A percentile compares a stretch with the other conserved stretches of the same genome.
Evolutionary conservation across 1,140 invertebrate genomes (phyloP).

Genomic region (Centruroides sculpturatus): DNA sequence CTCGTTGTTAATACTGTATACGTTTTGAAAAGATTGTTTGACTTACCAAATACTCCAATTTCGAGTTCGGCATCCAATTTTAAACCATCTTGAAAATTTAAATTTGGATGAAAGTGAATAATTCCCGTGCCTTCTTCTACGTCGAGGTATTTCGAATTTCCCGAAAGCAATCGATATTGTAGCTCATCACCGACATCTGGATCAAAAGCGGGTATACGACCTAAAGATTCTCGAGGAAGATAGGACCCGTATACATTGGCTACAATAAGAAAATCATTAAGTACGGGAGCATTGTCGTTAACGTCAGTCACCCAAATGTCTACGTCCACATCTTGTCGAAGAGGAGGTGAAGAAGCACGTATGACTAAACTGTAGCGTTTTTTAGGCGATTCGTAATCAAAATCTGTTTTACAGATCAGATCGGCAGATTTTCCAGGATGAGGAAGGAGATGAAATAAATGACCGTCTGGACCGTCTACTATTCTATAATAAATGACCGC

Average conservation of each 20-base stretch:
- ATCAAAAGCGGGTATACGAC: constrained; percentile 78
- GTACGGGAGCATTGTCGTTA: constrained; percentile 77
- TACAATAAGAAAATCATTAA: constrained; percentile 80
- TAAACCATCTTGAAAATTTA: constrained; percentile 85
- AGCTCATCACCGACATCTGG: constrained; percentile 64
- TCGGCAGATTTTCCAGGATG: constrained; percentile 51
- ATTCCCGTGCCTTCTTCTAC: constrained; percentile 69
- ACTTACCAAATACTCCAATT: constrained; percentile 58
- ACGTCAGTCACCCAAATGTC: constrained; percentile 77
- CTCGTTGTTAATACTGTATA: too few relatives aligned
- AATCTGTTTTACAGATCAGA: constrained; percentile 65
- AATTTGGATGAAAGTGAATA: constrained; percentile 69
- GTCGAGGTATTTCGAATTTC: constrained; percentile 74
- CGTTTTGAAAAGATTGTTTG: background rate
- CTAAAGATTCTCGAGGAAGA: constrained; percentile 75
- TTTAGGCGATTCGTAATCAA: constrained; percentile 82
- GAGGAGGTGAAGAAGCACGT: constrained; percentile 67
- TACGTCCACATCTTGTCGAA: constrained; percentile 72
- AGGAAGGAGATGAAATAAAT: constrained; percentile 55
- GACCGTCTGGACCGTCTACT: constrained; percentile 69
- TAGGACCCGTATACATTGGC: constrained; percentile 91
- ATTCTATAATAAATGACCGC: constrained; percentile 83
- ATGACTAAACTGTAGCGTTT: constrained; percentile 77
- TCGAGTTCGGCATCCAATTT: constrained; percentile 71
- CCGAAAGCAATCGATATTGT: constrained; percentile 65